Evolutionary conservation across 1,140 invertebrate species (phyloP).

Genomic region (Phymastichus coffea): DNA sequence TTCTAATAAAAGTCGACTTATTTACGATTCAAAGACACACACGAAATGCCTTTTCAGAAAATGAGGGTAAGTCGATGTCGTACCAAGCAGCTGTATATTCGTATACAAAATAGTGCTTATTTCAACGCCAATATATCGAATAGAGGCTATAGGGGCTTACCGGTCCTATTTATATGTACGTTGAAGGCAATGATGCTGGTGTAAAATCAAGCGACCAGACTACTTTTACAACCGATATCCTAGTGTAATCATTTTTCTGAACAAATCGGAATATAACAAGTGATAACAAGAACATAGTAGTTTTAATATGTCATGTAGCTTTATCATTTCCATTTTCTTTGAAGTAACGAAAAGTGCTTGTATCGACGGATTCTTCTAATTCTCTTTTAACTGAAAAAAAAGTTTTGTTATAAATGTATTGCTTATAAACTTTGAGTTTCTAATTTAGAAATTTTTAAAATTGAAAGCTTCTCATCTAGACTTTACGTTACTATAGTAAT

Average conservation of each 20-base stretch:
- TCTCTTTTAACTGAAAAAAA: no score
- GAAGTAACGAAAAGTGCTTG: no score
- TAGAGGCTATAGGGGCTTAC: slow-evolving; percentile 14
- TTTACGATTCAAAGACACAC: slow-evolving; percentile 15
- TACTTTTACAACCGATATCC: not conserved
- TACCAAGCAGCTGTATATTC: slow-evolving; percentile 1
- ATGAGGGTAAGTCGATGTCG: slow-evolving; percentile 13
- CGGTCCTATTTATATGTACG: no score
- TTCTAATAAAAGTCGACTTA: slow-evolving; percentile 20
- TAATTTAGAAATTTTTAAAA: no score
- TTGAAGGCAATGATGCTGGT: not conserved
- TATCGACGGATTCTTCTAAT: no score
- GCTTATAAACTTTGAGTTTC: no score
- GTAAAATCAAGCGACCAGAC: slow-evolving; percentile 2
- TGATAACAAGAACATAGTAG: no score
- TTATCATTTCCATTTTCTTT: no score
- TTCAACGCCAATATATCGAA: slow-evolving; percentile 12
- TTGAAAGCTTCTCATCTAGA: no score
- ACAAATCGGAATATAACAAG: not conserved
- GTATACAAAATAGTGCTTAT: slow-evolving; percentile 3
- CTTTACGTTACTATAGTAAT: no score
- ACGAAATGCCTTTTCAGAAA: not conserved
- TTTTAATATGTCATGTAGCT: no score
- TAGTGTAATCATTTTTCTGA: not conserved
- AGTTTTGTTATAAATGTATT: no score